Percentiles rank a stretch among this genome's conserved stretches.
These are phyloP conservation scores for Platichthys flesus DNA, from an alignment of 2,113 vertebrate genomes.

Conservation along the genomic window DNA sequence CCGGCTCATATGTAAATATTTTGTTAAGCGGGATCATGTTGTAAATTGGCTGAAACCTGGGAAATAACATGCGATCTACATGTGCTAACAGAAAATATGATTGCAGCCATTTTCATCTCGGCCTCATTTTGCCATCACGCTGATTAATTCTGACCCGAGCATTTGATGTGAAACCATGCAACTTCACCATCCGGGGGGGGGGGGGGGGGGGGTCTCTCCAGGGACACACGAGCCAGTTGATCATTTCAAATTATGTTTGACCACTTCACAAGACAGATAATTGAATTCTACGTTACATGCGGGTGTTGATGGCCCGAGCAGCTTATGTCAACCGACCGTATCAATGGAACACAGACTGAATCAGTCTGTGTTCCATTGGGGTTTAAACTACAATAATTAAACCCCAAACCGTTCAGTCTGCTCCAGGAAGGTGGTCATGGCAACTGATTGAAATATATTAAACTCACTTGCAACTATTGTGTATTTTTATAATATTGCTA, in stretches of 20 bases:
- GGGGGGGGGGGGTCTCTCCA: not conserved
- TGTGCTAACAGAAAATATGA: conserved; percentile 11
- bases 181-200: not conserved
- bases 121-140: conserved; percentile 36
- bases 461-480: no score
- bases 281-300: not conserved
- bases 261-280: not conserved
- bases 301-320: not conserved
- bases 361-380: no score
- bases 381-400: not conserved
- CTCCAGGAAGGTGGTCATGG: not conserved
- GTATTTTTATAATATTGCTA: no score
- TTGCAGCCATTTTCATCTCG: conserved; percentile 35
- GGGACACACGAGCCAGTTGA: conserved; percentile 16
- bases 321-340: not conserved
- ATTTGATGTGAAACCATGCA: not conserved
- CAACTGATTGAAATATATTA: no score
- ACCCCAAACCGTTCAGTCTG: not conserved
- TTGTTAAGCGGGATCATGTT: conserved; percentile 36
- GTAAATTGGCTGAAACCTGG: conserved; percentile 16
- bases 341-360: not conserved
- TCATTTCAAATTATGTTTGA: conserved; percentile 19
- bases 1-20: conserved; percentile 68
- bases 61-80: conserved; percentile 11
- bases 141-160: conserved; percentile 28